Evolutionary conservation across 2,797 vertebrate species (phyloP).

Genomic region (Octomys mimax): DNA sequence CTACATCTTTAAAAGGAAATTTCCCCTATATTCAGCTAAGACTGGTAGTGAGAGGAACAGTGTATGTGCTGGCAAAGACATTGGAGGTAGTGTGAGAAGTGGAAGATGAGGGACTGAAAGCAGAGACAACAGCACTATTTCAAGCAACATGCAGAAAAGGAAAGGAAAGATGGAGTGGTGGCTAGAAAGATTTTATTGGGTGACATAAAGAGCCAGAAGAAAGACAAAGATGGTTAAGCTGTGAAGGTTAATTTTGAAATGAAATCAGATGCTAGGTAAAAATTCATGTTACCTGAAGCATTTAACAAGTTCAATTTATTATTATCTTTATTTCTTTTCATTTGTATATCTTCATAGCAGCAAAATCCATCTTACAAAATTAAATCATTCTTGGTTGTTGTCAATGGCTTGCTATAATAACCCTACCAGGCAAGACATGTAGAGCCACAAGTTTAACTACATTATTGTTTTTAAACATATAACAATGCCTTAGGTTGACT

Average conservation of each 20-base stretch:
- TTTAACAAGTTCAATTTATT: neutral
- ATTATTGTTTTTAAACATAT: conserved; percentile 8
- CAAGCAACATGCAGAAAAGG: neutral
- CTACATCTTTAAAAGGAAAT: neutral
- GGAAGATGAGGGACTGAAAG: neutral
- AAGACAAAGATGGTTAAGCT: neutral
- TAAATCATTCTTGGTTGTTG: neutral
- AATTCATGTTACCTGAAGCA: neutral
- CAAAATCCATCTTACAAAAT: neutral
- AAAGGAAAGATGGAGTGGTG: neutral
- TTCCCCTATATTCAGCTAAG: neutral
- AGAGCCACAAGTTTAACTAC: neutral
- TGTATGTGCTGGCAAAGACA: neutral
- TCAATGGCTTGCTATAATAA: neutral
- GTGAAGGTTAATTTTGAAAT: neutral
- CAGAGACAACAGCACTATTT: neutral
- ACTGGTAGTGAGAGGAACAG: neutral
- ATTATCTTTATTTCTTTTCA: neutral
- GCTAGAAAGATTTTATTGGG: neutral
- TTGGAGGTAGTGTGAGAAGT: neutral
- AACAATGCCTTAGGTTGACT: neutral
- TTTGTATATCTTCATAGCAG: conserved; percentile 7
- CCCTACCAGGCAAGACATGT: neutral
- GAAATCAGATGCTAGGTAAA: neutral
- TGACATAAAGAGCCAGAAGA: neutral